These are phyloP conservation scores for Dicrostonyx torquatus DNA, from an alignment of 2,797 vertebrate genomes.

Conservation along the genomic window DNA sequence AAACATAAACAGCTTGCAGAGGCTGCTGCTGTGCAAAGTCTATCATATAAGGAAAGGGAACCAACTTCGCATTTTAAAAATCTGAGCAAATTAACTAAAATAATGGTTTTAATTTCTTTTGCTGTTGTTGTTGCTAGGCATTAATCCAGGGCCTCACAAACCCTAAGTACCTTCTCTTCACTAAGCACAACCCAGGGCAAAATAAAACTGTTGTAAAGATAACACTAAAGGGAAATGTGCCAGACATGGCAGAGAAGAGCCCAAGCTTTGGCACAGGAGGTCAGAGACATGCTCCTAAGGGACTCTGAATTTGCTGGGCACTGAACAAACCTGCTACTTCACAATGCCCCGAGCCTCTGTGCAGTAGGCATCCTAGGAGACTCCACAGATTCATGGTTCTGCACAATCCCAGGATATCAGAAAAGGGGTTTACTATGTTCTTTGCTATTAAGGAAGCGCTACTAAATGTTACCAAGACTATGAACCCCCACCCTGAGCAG, in stretches of 20 bases:
- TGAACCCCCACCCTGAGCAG: conserved; percentile 7
- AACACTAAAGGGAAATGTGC: neutral
- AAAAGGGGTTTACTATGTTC: neutral
- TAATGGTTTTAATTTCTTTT: neutral
- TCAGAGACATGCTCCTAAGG: neutral
- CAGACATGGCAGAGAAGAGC: neutral
- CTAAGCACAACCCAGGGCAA: neutral
- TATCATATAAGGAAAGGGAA: neutral
- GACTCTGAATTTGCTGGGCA: neutral
- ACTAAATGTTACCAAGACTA: conserved; percentile 11
- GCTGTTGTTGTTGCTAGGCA: neutral
- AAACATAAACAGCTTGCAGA: neutral
- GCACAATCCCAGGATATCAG: neutral
- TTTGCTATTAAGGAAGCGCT: conserved; percentile 34
- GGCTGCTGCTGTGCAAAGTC: neutral
- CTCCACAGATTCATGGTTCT: neutral
- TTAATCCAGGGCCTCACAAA: neutral
- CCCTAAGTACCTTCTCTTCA: neutral
- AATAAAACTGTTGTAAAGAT: neutral
- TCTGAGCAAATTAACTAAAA: conserved; percentile 40
- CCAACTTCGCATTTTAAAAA: conserved; percentile 20
- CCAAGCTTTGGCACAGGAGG: neutral
- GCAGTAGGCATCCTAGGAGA: neutral
- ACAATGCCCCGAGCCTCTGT: neutral
- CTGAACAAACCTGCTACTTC: neutral